Conservation (phyloP, 1,140 invertebrate species). For the Drosophila orosa region DNA sequence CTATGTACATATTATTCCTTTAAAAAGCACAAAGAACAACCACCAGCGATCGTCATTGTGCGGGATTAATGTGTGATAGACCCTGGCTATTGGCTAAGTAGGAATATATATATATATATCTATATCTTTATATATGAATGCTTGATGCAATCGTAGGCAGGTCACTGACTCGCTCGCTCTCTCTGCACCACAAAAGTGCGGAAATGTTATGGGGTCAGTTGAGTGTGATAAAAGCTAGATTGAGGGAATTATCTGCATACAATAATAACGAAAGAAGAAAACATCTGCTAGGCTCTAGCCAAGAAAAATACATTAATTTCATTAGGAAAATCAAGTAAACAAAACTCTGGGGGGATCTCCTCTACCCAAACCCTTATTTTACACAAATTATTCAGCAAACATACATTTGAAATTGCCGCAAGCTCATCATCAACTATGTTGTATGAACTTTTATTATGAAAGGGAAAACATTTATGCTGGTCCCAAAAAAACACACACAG, state of each 20-base stretch:
- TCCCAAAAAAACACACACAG: not conserved
- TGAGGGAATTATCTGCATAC: not conserved
- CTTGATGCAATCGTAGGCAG: slow-evolving; percentile 22
- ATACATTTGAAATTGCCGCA: slow-evolving; percentile 8
- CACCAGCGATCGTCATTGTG: slow-evolving; percentile 16
- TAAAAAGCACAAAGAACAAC: slow-evolving; percentile 7
- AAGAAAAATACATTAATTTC: not conserved
- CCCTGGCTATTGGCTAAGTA: not conserved
- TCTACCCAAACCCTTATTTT: slow-evolving; percentile 6
- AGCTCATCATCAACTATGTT: not conserved
- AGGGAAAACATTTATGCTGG: slow-evolving; percentile 25
- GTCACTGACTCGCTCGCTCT: slow-evolving; percentile 27
- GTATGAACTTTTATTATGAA: not conserved
- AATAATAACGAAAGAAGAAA: not conserved
- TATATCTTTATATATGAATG: not conserved
- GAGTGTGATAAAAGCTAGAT: slow-evolving; percentile 16
- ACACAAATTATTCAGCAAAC: slow-evolving; percentile 17
- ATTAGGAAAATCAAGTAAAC: not conserved
- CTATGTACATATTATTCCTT: no score
- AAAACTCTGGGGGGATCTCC: not conserved
- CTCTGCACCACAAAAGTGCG: slow-evolving; percentile 7
- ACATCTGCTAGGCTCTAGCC: not conserved
- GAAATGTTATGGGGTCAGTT: slow-evolving; percentile 17
- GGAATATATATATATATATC: slow-evolving; percentile 1
- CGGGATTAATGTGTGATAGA: slow-evolving; percentile 6